phyloP scores from a whole-genome alignment of 1,140 invertebrate species.

The Ceratina japonica region DNA sequence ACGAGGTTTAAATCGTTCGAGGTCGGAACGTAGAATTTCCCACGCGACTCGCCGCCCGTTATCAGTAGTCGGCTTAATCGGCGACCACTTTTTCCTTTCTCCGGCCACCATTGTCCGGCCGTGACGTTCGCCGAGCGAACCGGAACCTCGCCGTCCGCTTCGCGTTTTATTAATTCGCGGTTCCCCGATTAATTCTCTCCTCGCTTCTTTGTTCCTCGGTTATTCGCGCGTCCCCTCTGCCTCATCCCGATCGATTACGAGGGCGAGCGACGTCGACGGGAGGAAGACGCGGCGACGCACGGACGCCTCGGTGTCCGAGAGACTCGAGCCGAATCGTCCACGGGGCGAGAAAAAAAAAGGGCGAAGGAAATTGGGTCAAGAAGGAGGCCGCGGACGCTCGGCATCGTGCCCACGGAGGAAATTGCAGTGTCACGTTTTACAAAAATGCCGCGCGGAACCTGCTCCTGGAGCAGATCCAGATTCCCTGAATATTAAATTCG shows the following conservation, averaged over 20 bases:
- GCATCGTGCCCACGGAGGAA: conserved; percentile 42
- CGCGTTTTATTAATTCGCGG: conserved; percentile 19
- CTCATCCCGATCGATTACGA: no score
- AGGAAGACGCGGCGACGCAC: no score
- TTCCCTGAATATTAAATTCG: conserved; percentile 48
- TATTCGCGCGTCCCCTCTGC: no score
- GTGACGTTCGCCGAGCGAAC: conserved; percentile 1
- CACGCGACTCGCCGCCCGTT: conserved; percentile 3
- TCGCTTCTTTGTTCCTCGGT: no score
- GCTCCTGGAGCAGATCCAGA: conserved; percentile 44
- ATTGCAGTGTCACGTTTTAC: conserved; percentile 48
- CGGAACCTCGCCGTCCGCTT: conserved; percentile 1
- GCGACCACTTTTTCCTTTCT: conserved; percentile 23
- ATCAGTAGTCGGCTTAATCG: conserved; percentile 35
- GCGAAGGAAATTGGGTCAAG: conserved; percentile 14
- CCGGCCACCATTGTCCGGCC: conserved; percentile 7
- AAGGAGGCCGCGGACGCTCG: not conserved
- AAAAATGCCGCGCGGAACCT: conserved; percentile 32
- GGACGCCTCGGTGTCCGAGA: not conserved
- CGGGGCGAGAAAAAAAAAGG: not conserved
- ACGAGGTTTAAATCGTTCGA: conserved; percentile 31
- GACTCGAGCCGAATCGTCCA: not conserved
- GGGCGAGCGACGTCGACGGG: not conserved
- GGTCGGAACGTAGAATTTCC: conserved; percentile 35
- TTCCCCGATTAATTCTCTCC: not conserved